Percentiles rank a stretch among this genome's conserved stretches.
These are phyloP conservation scores for Columba guinea DNA, from an alignment of 2,797 vertebrate species.

Conservation along the genomic window DNA sequence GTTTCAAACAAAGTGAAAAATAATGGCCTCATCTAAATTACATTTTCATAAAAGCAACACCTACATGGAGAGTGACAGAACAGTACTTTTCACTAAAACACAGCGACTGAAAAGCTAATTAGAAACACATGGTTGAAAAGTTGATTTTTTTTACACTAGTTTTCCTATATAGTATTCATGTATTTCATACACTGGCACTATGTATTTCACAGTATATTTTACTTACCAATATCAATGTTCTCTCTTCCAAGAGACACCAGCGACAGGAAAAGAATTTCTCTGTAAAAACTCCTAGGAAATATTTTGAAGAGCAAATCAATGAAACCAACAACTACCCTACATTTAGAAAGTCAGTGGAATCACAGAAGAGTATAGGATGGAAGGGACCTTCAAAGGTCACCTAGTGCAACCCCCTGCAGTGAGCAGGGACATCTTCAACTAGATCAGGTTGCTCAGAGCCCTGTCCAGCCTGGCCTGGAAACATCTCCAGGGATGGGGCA, in stretches of 20 bases:
- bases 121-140: background rate
- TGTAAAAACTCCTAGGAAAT: slow-evolving; percentile 89
- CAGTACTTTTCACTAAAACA: background rate
- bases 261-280: slow-evolving; percentile 93
- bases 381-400: too few species aligned
- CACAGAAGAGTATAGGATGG: too few species aligned
- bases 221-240: slow-evolving; percentile 95
- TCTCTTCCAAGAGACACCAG: slow-evolving; percentile 93
- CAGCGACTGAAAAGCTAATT: background rate
- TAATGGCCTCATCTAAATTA: background rate
- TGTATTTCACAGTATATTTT: background rate
- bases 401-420: too few species aligned
- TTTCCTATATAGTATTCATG: background rate
- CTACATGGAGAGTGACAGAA: background rate
- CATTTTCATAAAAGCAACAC: background rate
- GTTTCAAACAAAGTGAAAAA: background rate
- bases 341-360: background rate
- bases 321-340: background rate
- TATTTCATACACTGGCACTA: background rate
- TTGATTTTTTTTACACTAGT: background rate
- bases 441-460: too few species aligned
- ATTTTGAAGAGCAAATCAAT: slow-evolving; percentile 33
- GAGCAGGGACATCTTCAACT: too few species aligned
- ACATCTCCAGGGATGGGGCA: too few species aligned
- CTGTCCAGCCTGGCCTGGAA: too few species aligned